Evolutionary conservation across 2,888 invertebrate genomes (phyloP).

Genomic region (Luperina testacea): DNA sequence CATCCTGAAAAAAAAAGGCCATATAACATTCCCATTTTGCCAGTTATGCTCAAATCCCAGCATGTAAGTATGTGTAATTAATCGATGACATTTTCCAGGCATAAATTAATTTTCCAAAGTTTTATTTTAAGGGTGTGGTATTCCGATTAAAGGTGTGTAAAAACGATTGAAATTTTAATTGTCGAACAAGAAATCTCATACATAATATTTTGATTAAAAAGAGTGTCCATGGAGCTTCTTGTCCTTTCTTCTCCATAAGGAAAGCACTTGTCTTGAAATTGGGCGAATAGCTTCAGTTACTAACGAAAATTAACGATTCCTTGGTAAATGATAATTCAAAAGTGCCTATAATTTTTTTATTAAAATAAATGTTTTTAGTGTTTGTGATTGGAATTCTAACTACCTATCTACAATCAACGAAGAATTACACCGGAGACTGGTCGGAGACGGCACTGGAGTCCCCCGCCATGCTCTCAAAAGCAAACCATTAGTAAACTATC

Average conservation of each 20-base stretch:
- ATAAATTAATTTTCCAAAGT: background rate
- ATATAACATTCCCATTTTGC: background rate
- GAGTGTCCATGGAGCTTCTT: too few species aligned
- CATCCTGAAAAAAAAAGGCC: too few species aligned
- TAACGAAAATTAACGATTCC: background rate
- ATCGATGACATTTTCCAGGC: background rate
- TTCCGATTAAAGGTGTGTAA: too few species aligned
- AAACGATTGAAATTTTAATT: too few species aligned
- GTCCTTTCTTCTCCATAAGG: background rate
- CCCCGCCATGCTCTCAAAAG: background rate
- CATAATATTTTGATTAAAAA: too few species aligned
- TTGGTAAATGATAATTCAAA: background rate
- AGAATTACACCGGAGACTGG: background rate
- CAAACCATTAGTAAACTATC: background rate
- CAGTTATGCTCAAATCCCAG: background rate
- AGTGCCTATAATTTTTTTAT: background rate
- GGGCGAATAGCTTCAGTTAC: background rate
- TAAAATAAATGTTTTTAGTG: background rate
- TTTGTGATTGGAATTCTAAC: background rate
- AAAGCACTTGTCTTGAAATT: background rate
- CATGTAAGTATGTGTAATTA: background rate
- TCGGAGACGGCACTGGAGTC: background rate
- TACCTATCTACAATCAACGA: background rate
- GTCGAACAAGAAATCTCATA: too few species aligned
- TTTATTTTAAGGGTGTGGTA: too few species aligned